These are phyloP conservation scores for Chrysomallon squamiferum DNA, from an alignment of 1,140 invertebrate genomes.

Conservation along the genomic window DNA sequence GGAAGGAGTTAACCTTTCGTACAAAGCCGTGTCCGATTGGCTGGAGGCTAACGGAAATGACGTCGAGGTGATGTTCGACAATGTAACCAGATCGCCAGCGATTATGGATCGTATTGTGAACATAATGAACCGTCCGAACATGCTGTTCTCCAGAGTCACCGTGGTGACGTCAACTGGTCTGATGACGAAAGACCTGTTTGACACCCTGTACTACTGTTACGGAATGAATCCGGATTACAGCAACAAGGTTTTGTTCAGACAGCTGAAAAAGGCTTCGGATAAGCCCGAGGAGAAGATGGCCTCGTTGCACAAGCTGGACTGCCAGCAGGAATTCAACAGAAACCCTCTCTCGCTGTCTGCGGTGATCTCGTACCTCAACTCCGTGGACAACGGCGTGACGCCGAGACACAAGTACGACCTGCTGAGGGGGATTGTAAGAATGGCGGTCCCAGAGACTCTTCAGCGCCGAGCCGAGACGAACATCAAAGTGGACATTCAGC, in stretches of 20 bases:
- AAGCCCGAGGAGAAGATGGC: constrained; percentile 11
- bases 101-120: constrained; percentile 15
- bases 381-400: constrained; percentile 6
- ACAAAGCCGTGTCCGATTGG: constrained; percentile 20
- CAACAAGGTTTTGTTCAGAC: constrained; percentile 10
- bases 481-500: no score
- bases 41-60: constrained; percentile 17
- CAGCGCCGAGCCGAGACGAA: constrained; percentile 17
- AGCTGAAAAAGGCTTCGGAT: constrained; percentile 13
- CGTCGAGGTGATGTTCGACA: constrained; percentile 28
- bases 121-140: constrained; percentile 9
- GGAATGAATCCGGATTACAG: constrained; percentile 27
- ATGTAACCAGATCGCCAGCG: constrained; percentile 18
- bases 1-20: neutral
- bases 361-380: constrained; percentile 9
- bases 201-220: constrained; percentile 30
- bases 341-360: constrained; percentile 20
- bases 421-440: neutral
- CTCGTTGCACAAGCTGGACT: constrained; percentile 14
- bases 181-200: constrained; percentile 20
- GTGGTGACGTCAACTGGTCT: constrained; percentile 10
- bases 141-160: constrained; percentile 22
- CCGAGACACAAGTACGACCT: neutral
- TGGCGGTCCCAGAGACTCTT: constrained; percentile 3
- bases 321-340: constrained; percentile 20